These are phyloP conservation scores for Malurus splendens DNA, from an alignment of 2,797 vertebrate species.

Conservation along the genomic window DNA sequence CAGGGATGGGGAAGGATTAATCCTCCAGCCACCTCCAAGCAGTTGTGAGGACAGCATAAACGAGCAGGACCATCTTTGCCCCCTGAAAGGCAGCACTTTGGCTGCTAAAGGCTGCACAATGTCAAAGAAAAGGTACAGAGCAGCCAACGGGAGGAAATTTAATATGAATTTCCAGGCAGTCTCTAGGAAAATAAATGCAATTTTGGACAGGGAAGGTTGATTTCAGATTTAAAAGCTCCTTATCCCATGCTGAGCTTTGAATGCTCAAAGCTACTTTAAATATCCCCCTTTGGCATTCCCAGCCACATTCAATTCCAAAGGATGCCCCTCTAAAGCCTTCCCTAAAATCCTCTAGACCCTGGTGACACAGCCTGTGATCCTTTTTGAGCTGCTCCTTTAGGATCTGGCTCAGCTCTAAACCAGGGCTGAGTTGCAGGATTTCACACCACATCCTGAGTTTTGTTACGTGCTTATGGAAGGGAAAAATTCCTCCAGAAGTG, in stretches of 20 bases:
- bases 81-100: background rate
- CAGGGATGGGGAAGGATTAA: background rate
- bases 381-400: background rate
- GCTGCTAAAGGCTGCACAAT: background rate
- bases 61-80: background rate
- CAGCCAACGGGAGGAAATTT: background rate
- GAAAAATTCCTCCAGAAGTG: background rate
- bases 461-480: background rate
- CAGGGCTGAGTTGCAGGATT: background rate
- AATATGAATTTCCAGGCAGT: background rate
- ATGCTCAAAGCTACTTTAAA: background rate
- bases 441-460: background rate
- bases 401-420: background rate
- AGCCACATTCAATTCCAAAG: background rate
- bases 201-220: background rate
- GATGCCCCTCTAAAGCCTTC: background rate
- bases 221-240: background rate
- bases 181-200: background rate
- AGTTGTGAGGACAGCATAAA: background rate
- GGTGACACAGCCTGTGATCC: rapidly evolving
- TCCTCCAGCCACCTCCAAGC: background rate
- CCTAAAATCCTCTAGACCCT: background rate
- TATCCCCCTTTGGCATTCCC: background rate
- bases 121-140: background rate
- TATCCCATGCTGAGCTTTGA: background rate